A percentile compares a stretch with the other conserved stretches of the same genome.
phyloP scores from a whole-genome alignment of 2,797 vertebrate species.

The Acanthopagrus latus region DNA sequence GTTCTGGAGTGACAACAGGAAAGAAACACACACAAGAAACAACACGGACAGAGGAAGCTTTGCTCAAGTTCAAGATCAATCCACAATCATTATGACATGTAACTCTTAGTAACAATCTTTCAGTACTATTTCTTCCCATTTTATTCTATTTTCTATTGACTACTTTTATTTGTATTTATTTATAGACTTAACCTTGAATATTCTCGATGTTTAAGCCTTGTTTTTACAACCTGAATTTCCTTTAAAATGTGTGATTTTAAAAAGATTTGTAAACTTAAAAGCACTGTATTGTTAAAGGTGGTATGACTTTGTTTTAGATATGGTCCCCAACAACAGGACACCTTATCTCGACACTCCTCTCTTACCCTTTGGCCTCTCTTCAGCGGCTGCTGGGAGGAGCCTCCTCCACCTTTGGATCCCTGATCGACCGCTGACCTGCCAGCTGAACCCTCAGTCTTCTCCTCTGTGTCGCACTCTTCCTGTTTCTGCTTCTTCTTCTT shows the following conservation, averaged over 20 bases:
- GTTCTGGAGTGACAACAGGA: slow-evolving; percentile 84
- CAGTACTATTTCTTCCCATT: too few species aligned
- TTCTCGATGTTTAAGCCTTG: background rate
- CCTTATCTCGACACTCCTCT: slow-evolving; percentile 8
- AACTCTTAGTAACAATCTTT: background rate
- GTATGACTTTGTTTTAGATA: background rate
- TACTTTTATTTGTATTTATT: background rate
- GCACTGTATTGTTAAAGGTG: background rate
- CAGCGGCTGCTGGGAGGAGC: slow-evolving; percentile 80
- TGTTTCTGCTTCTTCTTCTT: slow-evolving; percentile 93
- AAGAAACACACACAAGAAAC: slow-evolving; percentile 27
- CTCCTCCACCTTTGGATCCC: slow-evolving; percentile 74
- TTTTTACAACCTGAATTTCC: background rate
- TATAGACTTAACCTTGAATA: background rate
- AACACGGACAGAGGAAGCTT: background rate
- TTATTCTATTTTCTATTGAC: background rate
- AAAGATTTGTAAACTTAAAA: background rate
- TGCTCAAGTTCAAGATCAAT: background rate
- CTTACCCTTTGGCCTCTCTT: slow-evolving; percentile 95
- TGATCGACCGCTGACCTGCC: slow-evolving; percentile 45
- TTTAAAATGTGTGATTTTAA: background rate
- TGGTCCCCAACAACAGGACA: background rate
- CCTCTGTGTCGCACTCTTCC: slow-evolving; percentile 78
- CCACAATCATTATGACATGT: background rate
- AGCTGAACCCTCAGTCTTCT: slow-evolving; percentile 74